Evolutionary conservation across 2,888 invertebrate genomes (phyloP).

Genomic region (Leucophenga maculata): DNA sequence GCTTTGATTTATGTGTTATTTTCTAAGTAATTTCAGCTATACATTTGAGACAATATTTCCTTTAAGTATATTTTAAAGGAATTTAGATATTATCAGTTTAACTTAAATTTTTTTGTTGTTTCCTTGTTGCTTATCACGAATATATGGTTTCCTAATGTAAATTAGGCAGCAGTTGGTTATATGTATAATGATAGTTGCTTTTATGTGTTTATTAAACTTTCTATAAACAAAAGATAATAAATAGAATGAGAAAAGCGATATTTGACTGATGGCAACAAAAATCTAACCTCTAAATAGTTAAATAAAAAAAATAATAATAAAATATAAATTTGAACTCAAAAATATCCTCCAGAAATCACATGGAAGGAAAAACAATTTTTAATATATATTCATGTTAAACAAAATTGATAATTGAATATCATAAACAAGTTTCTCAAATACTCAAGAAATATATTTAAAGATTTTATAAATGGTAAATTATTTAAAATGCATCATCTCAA

Average conservation of each 20-base stretch:
- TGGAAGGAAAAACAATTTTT: background rate
- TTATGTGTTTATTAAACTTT: constrained; percentile 4
- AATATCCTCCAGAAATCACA: background rate
- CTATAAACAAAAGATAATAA: background rate
- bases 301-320: background rate
- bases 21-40: too few relatives aligned
- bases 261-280: constrained; percentile 45
- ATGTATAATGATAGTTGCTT: background rate
- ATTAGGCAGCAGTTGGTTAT: background rate
- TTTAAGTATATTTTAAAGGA: too few relatives aligned
- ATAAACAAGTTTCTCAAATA: constrained; percentile 3
- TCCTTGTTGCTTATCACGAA: background rate
- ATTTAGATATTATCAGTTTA: too few relatives aligned
- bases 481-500: too few relatives aligned
- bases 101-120: background rate
- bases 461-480: background rate
- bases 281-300: constrained; percentile 41
- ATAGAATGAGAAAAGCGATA: background rate
- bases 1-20: too few relatives aligned
- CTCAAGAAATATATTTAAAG: background rate
- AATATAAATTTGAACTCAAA: background rate
- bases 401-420: constrained; percentile 11
- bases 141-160: background rate
- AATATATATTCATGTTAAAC: constrained; percentile 39
- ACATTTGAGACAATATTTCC: too few relatives aligned